phyloP scores from a whole-genome alignment of 2,797 vertebrate genomes.

The Enteromius radiatus region DNA sequence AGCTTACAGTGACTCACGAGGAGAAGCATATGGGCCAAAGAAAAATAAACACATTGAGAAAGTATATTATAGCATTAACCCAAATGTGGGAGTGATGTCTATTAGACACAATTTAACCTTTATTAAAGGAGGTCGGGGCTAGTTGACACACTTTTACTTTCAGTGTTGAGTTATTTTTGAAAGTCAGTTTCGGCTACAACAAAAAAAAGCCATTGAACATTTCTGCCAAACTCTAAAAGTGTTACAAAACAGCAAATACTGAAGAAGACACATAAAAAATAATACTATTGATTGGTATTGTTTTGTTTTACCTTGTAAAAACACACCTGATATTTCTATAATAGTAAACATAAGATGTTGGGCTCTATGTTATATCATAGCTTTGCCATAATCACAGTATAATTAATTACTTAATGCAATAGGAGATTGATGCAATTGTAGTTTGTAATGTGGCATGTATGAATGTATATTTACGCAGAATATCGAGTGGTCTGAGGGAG shows the following conservation, averaged over 20 bases:
- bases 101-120: slow-evolving; percentile 13
- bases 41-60: slow-evolving; percentile 19
- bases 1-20: slow-evolving; percentile 18
- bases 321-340: neutral
- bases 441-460: neutral
- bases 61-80: neutral
- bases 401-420: neutral
- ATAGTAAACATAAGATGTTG: no score
- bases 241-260: neutral
- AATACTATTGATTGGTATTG: neutral
- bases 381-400: neutral
- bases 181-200: neutral
- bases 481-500: slow-evolving; percentile 69
- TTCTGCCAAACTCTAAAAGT: neutral
- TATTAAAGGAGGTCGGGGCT: neutral
- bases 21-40: slow-evolving; percentile 12
- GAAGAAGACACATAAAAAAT: neutral
- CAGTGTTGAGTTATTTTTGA: neutral
- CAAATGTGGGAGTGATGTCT: neutral
- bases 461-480: slow-evolving; percentile 66
- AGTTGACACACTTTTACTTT: neutral
- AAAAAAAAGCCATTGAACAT: neutral
- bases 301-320: neutral
- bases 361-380: neutral
- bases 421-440: neutral